phyloP scores from a whole-genome alignment of 2,113 vertebrate species.

The Petaurus breviceps region DNA sequence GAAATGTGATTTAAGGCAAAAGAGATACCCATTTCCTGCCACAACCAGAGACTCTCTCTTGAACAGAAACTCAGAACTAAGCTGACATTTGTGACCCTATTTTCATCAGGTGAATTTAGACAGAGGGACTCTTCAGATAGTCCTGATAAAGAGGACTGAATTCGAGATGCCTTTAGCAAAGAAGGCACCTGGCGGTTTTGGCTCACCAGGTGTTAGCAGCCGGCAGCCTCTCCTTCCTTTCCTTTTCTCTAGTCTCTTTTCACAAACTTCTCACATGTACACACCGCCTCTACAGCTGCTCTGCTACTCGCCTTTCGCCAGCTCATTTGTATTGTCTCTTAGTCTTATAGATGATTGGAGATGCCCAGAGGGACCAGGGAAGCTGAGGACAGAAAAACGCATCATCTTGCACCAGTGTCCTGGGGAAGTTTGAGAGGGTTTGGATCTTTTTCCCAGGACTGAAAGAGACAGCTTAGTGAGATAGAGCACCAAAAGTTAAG shows the following conservation, averaged over 20 bases:
- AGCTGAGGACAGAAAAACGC: background rate
- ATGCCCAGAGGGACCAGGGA: conserved; percentile 72
- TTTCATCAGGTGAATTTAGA: background rate
- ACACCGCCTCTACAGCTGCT: conserved; percentile 76
- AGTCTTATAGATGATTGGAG: conserved; percentile 15
- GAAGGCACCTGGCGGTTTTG: conserved; percentile 74
- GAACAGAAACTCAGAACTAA: background rate
- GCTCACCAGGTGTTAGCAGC: conserved; percentile 68
- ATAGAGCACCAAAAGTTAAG: background rate
- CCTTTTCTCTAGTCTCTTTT: conserved; percentile 64
- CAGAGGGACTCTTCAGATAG: conserved; percentile 8
- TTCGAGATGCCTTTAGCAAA: conserved; percentile 66
- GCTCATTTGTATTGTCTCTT: conserved; percentile 60
- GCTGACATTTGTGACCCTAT: background rate
- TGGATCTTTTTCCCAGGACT: background rate
- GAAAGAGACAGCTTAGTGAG: background rate
- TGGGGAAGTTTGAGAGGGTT: background rate
- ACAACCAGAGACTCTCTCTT: background rate
- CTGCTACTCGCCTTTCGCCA: conserved; percentile 58
- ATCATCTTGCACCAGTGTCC: background rate
- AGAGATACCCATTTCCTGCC: background rate
- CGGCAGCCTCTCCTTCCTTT: conserved; percentile 17
- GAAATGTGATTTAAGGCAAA: background rate
- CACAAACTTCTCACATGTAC: conserved; percentile 78
- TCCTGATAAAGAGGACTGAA: conserved; percentile 25